Evolutionary conservation across 2,888 invertebrate genomes (phyloP).

Genomic region (Asteroscopus sphinx): DNA sequence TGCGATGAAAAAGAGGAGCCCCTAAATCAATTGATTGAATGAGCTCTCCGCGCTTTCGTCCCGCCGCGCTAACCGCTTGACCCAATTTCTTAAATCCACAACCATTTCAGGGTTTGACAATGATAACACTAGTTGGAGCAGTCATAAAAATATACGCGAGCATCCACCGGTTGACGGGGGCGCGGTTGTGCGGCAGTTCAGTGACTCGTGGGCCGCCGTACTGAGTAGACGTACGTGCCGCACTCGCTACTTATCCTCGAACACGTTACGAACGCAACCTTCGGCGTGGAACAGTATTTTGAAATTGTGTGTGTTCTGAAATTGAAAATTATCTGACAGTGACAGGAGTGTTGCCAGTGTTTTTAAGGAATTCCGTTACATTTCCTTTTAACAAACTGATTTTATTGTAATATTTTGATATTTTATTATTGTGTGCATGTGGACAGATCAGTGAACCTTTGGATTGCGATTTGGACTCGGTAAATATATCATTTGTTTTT

Average conservation of each 20-base stretch:
- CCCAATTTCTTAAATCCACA: conserved; percentile 81
- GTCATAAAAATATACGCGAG: conserved; percentile 78
- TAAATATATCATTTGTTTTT: conserved; percentile 65
- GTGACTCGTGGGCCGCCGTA: conserved; percentile 81
- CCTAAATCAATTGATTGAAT: conserved; percentile 37
- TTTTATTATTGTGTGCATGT: conserved; percentile 74
- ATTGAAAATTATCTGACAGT: conserved; percentile 77
- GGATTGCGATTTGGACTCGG: conserved; percentile 88
- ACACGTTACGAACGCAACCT: conserved; percentile 62
- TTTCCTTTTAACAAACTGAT: conserved; percentile 59
- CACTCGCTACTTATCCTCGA: conserved; percentile 54
- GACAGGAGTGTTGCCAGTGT: conserved; percentile 79
- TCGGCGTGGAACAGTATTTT: conserved; percentile 67
- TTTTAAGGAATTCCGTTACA: conserved; percentile 55
- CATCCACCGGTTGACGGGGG: conserved; percentile 72
- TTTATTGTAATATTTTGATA: conserved; percentile 63
- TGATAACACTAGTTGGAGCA: conserved; percentile 78
- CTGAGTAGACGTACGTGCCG: conserved; percentile 68
- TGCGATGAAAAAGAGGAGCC: conserved; percentile 23
- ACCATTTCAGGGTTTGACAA: conserved; percentile 81
- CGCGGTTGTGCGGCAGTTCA: conserved; percentile 80
- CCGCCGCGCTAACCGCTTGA: conserved; percentile 69
- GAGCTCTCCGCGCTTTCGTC: conserved; percentile 42
- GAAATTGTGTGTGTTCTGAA: conserved; percentile 69
- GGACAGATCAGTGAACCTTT: conserved; percentile 82